These are phyloP conservation scores for Spizaetus ornatus DNA, from an alignment of 2,113 vertebrate species.

Conservation along the genomic window DNA sequence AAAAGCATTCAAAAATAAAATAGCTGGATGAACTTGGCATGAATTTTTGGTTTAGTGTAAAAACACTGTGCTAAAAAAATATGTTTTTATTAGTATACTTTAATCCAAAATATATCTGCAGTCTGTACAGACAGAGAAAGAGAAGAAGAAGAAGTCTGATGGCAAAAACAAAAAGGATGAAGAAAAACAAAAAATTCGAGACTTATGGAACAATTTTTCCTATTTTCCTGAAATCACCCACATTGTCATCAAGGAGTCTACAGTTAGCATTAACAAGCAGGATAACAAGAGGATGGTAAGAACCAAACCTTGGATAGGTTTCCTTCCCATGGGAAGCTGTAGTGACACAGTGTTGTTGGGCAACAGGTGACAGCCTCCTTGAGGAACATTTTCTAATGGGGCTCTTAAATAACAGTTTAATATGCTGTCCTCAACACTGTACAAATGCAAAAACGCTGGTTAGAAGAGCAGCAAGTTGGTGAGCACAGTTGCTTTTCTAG, in stretches of 20 bases:
- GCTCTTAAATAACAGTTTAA: background rate
- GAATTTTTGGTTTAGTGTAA: background rate
- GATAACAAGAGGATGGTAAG: slow-evolving; percentile 95
- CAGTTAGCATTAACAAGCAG: slow-evolving; percentile 88
- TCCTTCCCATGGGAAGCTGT: background rate
- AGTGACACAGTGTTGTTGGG: background rate
- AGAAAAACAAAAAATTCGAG: slow-evolving; percentile 73
- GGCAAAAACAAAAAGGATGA: slow-evolving; percentile 77
- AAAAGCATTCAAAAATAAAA: background rate
- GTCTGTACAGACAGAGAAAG: slow-evolving; percentile 74
- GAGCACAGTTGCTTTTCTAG: background rate
- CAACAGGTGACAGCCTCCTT: background rate
- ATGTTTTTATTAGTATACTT: background rate
- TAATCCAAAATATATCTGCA: slow-evolving; percentile 41
- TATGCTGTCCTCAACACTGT: background rate
- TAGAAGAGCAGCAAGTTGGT: background rate
- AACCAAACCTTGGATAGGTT: background rate
- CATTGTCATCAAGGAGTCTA: slow-evolving; percentile 84
- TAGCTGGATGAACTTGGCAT: background rate
- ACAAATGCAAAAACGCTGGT: background rate
- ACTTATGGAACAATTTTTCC: slow-evolving; percentile 84
- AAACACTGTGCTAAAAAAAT: background rate
- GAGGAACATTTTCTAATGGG: background rate
- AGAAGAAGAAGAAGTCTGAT: slow-evolving; percentile 85
- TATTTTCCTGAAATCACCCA: slow-evolving; percentile 97